Conservation (phyloP, 2,888 invertebrate genomes). For the Minunthozetes semirufus region DNA sequence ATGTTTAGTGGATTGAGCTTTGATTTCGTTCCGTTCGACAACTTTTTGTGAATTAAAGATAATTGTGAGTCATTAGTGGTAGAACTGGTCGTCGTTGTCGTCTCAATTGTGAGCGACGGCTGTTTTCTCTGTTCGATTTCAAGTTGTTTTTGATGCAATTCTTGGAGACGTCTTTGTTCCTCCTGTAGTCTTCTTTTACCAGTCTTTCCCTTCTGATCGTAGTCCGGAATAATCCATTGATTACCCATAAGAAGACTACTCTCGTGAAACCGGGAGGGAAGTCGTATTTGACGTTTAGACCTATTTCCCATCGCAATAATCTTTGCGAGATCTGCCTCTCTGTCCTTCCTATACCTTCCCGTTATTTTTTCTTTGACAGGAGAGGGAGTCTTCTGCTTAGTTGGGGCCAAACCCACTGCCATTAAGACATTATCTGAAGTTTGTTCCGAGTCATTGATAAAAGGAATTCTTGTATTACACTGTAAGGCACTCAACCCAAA, state of each 20-base stretch:
- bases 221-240: slow-evolving; percentile 41
- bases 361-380: background rate
- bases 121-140: background rate
- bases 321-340: slow-evolving; percentile 15
- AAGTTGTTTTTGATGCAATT: slow-evolving; percentile 2
- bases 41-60: background rate
- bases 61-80: background rate
- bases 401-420: slow-evolving; percentile 14
- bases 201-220: slow-evolving; percentile 33
- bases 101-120: background rate
- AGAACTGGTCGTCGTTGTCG: background rate
- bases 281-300: slow-evolving; percentile 39
- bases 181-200: slow-evolving; percentile 1
- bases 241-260: slow-evolving; percentile 39
- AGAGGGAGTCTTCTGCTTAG: background rate
- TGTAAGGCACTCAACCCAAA: slow-evolving; percentile 19
- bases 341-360: background rate
- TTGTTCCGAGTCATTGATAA: background rate
- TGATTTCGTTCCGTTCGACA: background rate
- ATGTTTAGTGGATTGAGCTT: background rate
- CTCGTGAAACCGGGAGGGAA: slow-evolving; percentile 40
- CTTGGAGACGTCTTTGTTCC: slow-evolving; percentile 20
- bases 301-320: slow-evolving; percentile 16
- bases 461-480: background rate
- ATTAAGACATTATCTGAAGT: background rate